Evolutionary conservation across 1,140 invertebrate species (phyloP), one percentile per base, ranked within the genome.

Genomic region (Lysiphlebus fabarum): DNA sequence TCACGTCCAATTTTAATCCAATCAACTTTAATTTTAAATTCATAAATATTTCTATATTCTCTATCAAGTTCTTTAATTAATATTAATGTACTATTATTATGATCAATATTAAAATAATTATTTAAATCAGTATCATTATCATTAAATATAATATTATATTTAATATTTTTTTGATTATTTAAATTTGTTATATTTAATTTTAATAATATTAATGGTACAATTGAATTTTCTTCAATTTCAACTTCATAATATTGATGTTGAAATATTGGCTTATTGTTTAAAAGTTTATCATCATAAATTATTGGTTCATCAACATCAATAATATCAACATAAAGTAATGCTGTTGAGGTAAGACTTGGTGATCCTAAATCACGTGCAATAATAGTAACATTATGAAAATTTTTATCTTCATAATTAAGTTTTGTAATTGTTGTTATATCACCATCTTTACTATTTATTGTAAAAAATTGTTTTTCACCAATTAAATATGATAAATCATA

Each of bases 351-450:
- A 7, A 91, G 73, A 63, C 89, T 88, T 0, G 91, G 91, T 36
- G 86, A 89, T 1, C 92, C 92, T 14, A 92, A 78, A 79, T 94
- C 92, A 0, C 90, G 90, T 1, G 90, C 91, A 6, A 90, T 84
- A 0, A 94, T 84, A 0, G 89, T 88, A 1, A 94, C 77, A 71
- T 93, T 92, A 67, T 90, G 85, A 11, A 80, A 71, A 36, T 76
- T 77, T 63, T 85, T 69, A 37, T 51, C 47, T 74, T 91, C 89
- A 65, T 88, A 92, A 68, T 92, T 89, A 7, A 94, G 79, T 62
- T 82, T 84, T 1, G 83, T 83, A 5, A 87, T 84, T 0, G 89
- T 92, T 8, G 86, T 90, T 5, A 94, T 83, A 1, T 86, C 82
- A 10, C 91, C 92, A 61, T 93, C 90, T 63, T 90, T 88, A 0